A percentile compares a stretch with the other conserved stretches of the same genome.
phyloP scores from a whole-genome alignment of 92 coral and sea anemone species.

The Bergia puertoricense region DNA sequence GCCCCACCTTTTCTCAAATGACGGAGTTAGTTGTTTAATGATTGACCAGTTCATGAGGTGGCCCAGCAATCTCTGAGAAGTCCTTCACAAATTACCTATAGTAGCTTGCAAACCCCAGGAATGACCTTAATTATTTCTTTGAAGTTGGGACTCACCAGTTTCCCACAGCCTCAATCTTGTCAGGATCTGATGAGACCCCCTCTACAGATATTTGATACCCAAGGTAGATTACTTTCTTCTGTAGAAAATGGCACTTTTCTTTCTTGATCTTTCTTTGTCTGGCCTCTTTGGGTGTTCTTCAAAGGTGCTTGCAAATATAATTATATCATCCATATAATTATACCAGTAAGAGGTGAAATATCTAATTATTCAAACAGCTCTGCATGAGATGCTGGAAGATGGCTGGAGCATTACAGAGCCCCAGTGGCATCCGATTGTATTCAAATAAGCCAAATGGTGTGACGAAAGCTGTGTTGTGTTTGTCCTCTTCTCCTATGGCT shows the following conservation, averaged over 20 bases:
- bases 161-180: no score
- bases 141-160: no score
- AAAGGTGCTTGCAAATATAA: slow-evolving; percentile 22
- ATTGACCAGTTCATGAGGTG: slow-evolving; percentile 1
- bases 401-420: slow-evolving; percentile 7
- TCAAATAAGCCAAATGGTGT: slow-evolving; percentile 5
- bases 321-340: neutral
- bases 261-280: neutral
- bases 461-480: neutral
- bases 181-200: no score
- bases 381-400: slow-evolving; percentile 13
- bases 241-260: no score
- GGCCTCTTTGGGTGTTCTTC: slow-evolving; percentile 29
- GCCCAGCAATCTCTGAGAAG: slow-evolving; percentile 25
- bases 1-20: no score
- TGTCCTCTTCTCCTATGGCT: neutral
- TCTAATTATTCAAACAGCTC: slow-evolving; percentile 23
- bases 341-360: slow-evolving; percentile 21
- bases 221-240: no score
- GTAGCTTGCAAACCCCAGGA: slow-evolving; percentile 32
- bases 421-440: neutral
- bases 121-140: neutral
- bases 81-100: slow-evolving; percentile 31
- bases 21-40: neutral
- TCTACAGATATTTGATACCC: no score